A percentile compares a stretch with the other conserved stretches of the same genome.
phyloP scores from a whole-genome alignment of 2,113 vertebrate species.

The Boulengeromyrus knoepffleri region DNA sequence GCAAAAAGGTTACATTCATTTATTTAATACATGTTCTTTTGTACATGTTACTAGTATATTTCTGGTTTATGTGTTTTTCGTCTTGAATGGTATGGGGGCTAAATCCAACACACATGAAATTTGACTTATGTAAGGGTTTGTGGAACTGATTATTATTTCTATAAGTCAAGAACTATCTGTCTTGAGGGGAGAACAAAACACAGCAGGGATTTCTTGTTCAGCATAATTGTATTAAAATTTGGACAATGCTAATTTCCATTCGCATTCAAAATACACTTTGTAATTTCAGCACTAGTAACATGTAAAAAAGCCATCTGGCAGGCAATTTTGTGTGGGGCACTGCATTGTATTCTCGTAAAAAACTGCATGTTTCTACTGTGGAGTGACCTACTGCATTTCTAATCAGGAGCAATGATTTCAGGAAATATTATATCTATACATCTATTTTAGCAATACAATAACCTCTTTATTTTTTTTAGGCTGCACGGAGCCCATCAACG shows the following conservation, averaged over 20 bases:
- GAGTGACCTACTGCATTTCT: neutral
- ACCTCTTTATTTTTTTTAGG: constrained; percentile 19
- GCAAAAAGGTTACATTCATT: neutral
- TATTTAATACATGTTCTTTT: neutral
- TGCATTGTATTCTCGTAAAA: neutral
- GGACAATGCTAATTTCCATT: neutral
- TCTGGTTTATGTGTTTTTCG: neutral
- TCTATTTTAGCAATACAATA: neutral
- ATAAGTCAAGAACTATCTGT: neutral
- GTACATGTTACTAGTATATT: neutral
- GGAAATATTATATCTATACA: neutral
- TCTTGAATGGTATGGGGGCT: neutral
- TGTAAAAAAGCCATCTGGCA: neutral
- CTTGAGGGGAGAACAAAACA: neutral
- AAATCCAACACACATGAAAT: neutral
- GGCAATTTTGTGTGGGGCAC: neutral
- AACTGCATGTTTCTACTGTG: neutral
- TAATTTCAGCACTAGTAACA: neutral
- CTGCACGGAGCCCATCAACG: constrained; percentile 50
- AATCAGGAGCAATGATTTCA: neutral
- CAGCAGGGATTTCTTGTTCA: neutral
- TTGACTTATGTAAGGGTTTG: neutral
- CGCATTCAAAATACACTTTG: neutral
- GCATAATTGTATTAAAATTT: neutral
- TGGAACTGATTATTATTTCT: neutral